Percentiles rank a stretch among this genome's conserved stretches.
Evolutionary conservation across 2,888 invertebrate species (phyloP).

Genomic region (Drosophila rubida): DNA sequence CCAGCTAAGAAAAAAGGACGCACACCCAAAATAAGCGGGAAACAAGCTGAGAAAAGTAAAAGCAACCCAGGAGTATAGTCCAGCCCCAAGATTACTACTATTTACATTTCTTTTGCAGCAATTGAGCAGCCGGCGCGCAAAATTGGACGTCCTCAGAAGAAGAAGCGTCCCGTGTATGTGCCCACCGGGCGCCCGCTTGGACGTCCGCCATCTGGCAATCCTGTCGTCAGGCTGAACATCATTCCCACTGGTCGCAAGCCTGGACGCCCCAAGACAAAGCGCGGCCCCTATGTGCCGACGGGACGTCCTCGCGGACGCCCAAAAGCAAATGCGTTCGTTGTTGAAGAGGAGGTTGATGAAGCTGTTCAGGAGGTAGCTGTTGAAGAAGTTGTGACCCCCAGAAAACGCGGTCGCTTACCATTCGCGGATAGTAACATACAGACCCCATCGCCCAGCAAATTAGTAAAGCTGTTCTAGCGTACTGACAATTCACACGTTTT

Average conservation of each 20-base stretch:
- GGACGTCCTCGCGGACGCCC: slow-evolving; percentile 78
- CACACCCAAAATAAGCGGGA: background rate
- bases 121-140: background rate
- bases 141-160: background rate
- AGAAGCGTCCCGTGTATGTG: background rate
- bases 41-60: background rate
- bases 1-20: background rate
- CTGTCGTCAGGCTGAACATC: slow-evolving; percentile 73
- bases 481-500: background rate
- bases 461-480: background rate
- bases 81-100: too few species aligned
- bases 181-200: slow-evolving; percentile 59
- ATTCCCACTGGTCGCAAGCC: slow-evolving; percentile 70
- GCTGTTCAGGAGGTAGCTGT: slow-evolving; percentile 5
- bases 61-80: too few species aligned
- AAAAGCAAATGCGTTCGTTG: slow-evolving; percentile 31
- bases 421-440: background rate
- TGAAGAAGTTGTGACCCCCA: background rate
- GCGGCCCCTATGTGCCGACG: slow-evolving; percentile 51
- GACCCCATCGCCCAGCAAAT: background rate
- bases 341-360: slow-evolving; percentile 3
- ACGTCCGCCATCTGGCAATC: slow-evolving; percentile 67
- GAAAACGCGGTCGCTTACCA: background rate
- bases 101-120: too few species aligned
- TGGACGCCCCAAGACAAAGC: slow-evolving; percentile 75